Base-by-base conservation (phyloP, 2,113 vertebrate species). In the Engraulis encrasicolus region DNA sequence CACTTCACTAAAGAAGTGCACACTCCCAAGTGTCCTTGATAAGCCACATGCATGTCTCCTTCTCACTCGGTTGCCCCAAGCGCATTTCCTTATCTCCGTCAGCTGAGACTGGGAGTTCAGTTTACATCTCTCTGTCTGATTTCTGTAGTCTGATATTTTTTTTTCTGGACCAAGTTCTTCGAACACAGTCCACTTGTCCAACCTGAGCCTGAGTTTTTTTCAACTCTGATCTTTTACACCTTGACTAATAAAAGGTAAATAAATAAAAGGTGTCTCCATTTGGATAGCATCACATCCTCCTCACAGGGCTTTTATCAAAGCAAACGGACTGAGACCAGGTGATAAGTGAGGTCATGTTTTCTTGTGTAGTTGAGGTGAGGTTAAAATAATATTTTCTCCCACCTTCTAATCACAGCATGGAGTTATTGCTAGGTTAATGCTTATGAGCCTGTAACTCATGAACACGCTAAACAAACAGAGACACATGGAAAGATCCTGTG, bases 101-200 rank as follows among this genome's bases (percentile, higher is more conserved):
- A 23, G 58, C 15, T 15, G 19, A 52, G 7, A n/a, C n/a, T 52
- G 50, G 19, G 20, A 66, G 0, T 27, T 17, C 54, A 85, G 88
- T 90, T 89, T 89, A 88, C 90, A 48, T 66, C 71, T 84, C 88
- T 90, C 77, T 87, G 84, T 83, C 82, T 45, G 40, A 45, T 45
- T 45, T 45, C 40, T 45, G 40, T 45, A 9, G 3, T 45, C 40
- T 45, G 40, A 45, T 45, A 5, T 45, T 45, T 45, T n/a, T n/a
- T n/a, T n/a, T n/a, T n/a, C n/a, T n/a, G n/a, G n/a, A 45, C 40
- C 40, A 5, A 45, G 40, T 45, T 45, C 40, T 45, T 45, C 4
- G 3, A 45, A 45, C 40, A 45, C 40, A 45, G 40, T 45, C 40
- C 3, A 45, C 9, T 45, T 45, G 40, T 9, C 40, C 15, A 31